A percentile compares a stretch with the other conserved stretches of the same genome.
phyloP scores from a whole-genome alignment of 1,140 invertebrate genomes.

The silkworm (Bombyx mori) region DNA sequence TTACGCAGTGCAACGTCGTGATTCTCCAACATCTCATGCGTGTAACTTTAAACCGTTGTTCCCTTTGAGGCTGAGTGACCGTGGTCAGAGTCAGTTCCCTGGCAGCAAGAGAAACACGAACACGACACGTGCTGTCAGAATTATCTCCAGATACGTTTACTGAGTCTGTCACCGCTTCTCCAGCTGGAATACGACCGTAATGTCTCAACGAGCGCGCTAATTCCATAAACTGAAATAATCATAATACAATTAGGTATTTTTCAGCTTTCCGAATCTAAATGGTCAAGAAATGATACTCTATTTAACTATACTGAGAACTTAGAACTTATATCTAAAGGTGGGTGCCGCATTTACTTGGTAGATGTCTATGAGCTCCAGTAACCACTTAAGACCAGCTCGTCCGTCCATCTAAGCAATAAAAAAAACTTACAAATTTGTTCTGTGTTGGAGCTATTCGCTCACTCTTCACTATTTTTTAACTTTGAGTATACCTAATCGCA shows the following conservation, averaged over 20 bases:
- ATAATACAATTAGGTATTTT: not conserved
- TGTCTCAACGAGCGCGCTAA: slow-evolving; percentile 85
- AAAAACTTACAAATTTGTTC: not conserved
- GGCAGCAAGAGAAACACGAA: slow-evolving; percentile 41
- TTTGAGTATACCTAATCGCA: too few relatives aligned
- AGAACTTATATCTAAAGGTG: too few relatives aligned
- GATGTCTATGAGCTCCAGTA: too few relatives aligned
- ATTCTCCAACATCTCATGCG: slow-evolving; percentile 97
- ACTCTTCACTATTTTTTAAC: too few relatives aligned
- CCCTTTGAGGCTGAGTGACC: slow-evolving; percentile 73
- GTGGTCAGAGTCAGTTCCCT: slow-evolving; percentile 48
- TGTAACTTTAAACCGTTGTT: slow-evolving; percentile 92
- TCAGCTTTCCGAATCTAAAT: not conserved
- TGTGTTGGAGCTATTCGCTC: not conserved
- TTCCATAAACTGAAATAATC: slow-evolving; percentile 81
- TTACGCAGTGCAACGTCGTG: slow-evolving; percentile 86
- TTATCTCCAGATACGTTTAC: slow-evolving; percentile 24
- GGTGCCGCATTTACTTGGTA: too few relatives aligned
- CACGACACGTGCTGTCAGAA: slow-evolving; percentile 19
- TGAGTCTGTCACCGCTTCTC: slow-evolving; percentile 56
- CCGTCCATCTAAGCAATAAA: too few relatives aligned
- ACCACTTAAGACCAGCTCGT: too few relatives aligned
- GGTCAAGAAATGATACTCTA: not conserved
- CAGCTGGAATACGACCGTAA: slow-evolving; percentile 91
- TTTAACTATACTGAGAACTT: too few relatives aligned